Evolutionary conservation across 2,113 vertebrate genomes (phyloP), one percentile per base, ranked within the genome.

Genomic region (Oryzias melastigma): DNA sequence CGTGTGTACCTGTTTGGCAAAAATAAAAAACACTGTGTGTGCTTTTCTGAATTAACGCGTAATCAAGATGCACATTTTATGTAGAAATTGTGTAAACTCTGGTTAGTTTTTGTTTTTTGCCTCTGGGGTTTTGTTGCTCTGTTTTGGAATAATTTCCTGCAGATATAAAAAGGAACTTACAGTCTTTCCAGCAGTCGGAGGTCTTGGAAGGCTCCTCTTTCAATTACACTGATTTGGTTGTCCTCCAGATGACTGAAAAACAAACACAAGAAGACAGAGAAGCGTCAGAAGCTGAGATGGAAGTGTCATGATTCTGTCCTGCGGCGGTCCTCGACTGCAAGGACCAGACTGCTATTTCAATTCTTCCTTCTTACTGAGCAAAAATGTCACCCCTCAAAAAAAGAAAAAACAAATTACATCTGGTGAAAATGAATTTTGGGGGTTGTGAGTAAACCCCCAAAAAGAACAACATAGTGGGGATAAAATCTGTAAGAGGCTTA

Each of bases 201-300:
- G 81, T 98, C 97, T 85, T 98, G 96, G 87, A 99, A 99, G 16
- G 97, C 94, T 85, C 97, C 97, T 90, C 96, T 92, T 88, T 98
- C 97, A 3, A 99, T 93, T 68, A 96, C 87, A 35, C 91, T 98
- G 87, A 99, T 94, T 80, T 98, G 96, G 90, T 99, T 99, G 83
- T 98, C 96, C 90, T 98, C 96, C 90, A 99, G 92, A 81, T 98
- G 96, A 49, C 97, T 99, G 76, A 75, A 29, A 84, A 54, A 85
- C 20, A 77, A 41, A 44, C 20, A 45, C 53, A 50, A 22, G n/a
- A 55, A 24, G 10, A 35, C 35, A 20, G 27, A 18, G 17, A 46
- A 46, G 24, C 5, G 50, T 25, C 14, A 52, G 19, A 17, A 53
- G 44, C 55, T 52, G 27, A 19, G 52, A 50, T 65, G 72, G 48